Conservation (phyloP, 2,113 vertebrate genomes). For the Hipposideros armiger region DNA sequence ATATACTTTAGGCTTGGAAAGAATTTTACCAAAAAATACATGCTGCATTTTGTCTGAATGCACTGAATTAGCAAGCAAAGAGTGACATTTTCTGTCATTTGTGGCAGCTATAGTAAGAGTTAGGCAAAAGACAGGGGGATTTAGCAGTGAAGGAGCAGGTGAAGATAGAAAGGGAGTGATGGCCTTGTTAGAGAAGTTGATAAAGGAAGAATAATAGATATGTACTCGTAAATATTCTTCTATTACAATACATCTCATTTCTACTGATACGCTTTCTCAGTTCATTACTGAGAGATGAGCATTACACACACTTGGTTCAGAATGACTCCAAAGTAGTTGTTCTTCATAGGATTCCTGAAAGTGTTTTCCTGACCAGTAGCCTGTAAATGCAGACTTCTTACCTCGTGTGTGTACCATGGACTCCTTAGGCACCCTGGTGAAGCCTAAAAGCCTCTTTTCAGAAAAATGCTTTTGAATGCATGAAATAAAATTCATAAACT, state of each 20-base stretch:
- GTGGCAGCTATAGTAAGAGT: constrained; percentile 25
- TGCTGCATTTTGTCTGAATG: constrained; percentile 31
- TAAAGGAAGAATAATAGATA: constrained; percentile 57
- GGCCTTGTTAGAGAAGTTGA: constrained; percentile 63
- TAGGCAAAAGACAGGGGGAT: constrained; percentile 30
- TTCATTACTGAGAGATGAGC: constrained; percentile 9
- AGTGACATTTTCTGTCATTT: constrained; percentile 59
- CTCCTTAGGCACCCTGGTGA: background rate
- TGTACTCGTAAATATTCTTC: constrained; percentile 52
- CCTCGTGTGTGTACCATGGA: background rate
- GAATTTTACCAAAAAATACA: background rate
- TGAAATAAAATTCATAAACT: background rate
- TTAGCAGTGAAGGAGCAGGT: constrained; percentile 33
- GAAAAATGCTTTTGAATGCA: background rate
- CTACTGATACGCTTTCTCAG: background rate
- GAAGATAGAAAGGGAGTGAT: constrained; percentile 37
- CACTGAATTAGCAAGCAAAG: constrained; percentile 75
- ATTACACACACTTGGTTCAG: background rate
- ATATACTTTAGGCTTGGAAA: constrained; percentile 11
- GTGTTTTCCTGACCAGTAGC: background rate
- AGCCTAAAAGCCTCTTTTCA: background rate
- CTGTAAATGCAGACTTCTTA: background rate
- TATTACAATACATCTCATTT: constrained; percentile 19
- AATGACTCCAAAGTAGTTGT: constrained; percentile 30
- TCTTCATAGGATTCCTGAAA: background rate